Base-by-base conservation (phyloP, 1,140 invertebrate genomes). In the Phenacoccus solenopsis region DNA sequence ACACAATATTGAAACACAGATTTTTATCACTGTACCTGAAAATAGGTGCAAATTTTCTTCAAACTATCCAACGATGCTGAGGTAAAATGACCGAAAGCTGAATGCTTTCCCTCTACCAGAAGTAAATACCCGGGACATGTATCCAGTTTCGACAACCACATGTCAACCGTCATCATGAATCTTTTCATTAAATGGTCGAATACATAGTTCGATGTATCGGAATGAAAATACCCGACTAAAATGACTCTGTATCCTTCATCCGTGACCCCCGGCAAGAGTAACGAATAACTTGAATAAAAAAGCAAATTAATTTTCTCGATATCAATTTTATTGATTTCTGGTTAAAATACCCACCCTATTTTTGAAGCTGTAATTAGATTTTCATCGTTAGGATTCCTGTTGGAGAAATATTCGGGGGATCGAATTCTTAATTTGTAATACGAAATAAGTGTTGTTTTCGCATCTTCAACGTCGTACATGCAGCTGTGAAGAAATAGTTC, bases 111-210 rank as follows among this genome's bases (percentile, higher is more conserved):
- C 12, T 64, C 59, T 9, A 64, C 25, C 9, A 64, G 12, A 64
- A 64, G 59, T 25, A 25, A 64, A 64, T 25, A 64, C 25, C 59
- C 59, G 4, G 59, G 22, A 20, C 59, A 64, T 10, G 13, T 64
- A 27, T 64, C 59, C 5, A 64, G 22, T 64, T 64, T 64, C 16
- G 59, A 64, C 4, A 64, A 20, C 59, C 59, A 64, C 59, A 64
- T 64, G 25, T 64, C 59, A 64, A 64, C 25, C 9, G 21, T 24
- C 59, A 64, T 64, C 59, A 24, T 64, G 22, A 64, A 64, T 64
- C 25, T 64, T 27, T 64, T 64, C 59, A 64, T 25, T 24, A 27
- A 10, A 64, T 27, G 2, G 22, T 64, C 25, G 59, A 24, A 64
- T 16, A 24, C 59, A 20, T 64, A 64, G 25, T 64, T 24, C 5